These are phyloP conservation scores for Tadarida brasiliensis DNA, from an alignment of 2,797 vertebrate genomes.

Conservation along the genomic window DNA sequence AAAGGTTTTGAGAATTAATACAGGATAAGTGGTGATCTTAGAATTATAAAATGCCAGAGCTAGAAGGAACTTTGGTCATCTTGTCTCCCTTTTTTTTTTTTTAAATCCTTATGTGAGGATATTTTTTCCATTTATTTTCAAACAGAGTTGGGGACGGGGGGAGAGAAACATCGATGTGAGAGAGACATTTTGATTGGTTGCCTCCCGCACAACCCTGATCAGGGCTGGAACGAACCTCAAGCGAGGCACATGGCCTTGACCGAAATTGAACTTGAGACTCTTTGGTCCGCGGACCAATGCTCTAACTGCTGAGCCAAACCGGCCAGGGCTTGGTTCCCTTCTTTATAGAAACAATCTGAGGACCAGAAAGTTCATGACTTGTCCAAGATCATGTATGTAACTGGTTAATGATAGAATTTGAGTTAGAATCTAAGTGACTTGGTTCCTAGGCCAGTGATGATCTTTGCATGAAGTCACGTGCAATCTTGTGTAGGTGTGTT, in stretches of 20 bases:
- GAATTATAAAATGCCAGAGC: neutral
- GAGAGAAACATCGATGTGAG: too few species aligned
- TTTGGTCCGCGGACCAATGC: too few species aligned
- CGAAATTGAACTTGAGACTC: too few species aligned
- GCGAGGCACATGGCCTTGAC: too few species aligned
- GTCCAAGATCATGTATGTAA: neutral
- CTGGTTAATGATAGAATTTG: conserved; percentile 7
- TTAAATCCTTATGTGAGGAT: too few species aligned
- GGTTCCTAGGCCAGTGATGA: neutral
- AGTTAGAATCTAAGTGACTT: neutral
- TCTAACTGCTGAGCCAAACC: too few species aligned
- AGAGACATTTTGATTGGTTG: too few species aligned
- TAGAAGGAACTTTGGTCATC: neutral
- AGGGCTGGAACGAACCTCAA: too few species aligned
- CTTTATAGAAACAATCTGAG: neutral
- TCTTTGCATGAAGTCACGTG: neutral
- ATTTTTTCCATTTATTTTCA: too few species aligned
- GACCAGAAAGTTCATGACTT: neutral
- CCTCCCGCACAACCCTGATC: too few species aligned
- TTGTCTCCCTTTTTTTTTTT: too few species aligned
- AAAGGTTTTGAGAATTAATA: neutral
- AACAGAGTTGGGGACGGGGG: too few species aligned
- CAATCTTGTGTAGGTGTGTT: neutral
- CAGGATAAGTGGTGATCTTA: neutral
- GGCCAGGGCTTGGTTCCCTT: neutral